Percentiles rank a stretch among this genome's conserved stretches.
These are phyloP conservation scores for Drymonia ruficornis DNA, from an alignment of 2,888 invertebrate species.

Conservation along the genomic window DNA sequence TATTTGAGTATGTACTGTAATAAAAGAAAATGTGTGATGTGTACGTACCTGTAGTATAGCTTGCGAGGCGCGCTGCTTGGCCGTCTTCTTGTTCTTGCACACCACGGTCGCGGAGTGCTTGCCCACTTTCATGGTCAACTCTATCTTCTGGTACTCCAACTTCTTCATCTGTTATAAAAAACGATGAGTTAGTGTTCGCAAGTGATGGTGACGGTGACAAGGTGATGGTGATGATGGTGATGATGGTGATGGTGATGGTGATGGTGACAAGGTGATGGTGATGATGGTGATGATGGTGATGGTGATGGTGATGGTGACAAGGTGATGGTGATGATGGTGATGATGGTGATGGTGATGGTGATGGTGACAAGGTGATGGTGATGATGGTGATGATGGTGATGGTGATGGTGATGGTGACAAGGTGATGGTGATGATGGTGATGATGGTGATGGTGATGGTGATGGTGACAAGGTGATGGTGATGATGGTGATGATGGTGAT, in stretches of 20 bases:
- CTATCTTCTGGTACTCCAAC: constrained; percentile 95
- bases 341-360: neutral
- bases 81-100: constrained; percentile 98
- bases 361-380: neutral
- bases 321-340: neutral
- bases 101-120: constrained; percentile 95
- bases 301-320: neutral
- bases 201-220: no score
- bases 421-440: neutral
- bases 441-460: neutral
- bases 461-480: neutral
- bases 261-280: neutral
- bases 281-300: no score
- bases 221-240: neutral
- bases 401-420: neutral
- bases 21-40: no score
- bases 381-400: no score
- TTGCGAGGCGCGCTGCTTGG: constrained; percentile 98
- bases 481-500: no score
- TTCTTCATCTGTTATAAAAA: constrained; percentile 84
- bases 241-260: neutral
- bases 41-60: constrained; percentile 91
- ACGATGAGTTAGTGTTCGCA: no score
- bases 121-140: constrained; percentile 97
- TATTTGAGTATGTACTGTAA: no score